phyloP scores from a whole-genome alignment of 2,797 vertebrate genomes.

The Antennarius maculatus region DNA sequence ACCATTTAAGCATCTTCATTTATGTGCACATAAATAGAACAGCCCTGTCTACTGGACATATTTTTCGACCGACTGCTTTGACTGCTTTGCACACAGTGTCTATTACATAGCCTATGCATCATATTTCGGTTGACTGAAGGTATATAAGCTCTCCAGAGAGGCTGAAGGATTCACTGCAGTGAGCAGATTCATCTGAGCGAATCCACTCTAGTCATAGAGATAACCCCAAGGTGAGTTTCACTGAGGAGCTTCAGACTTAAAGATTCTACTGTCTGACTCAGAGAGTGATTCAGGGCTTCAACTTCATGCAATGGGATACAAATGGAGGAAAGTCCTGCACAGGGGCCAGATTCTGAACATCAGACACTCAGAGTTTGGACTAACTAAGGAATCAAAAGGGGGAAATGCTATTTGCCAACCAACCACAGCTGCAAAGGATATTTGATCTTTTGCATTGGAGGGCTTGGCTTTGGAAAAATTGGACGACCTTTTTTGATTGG shows the following conservation, averaged over 20 bases:
- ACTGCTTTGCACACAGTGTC: conserved; percentile 81
- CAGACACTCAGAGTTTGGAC: conserved; percentile 66
- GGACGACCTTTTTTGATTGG: conserved; percentile 70
- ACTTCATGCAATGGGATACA: conserved; percentile 54
- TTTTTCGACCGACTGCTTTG: conserved; percentile 80
- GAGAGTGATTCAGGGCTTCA: conserved; percentile 35
- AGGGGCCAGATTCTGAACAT: conserved; percentile 44
- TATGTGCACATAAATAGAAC: conserved; percentile 87
- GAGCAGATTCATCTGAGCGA: conserved; percentile 76
- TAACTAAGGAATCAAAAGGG: conserved; percentile 60
- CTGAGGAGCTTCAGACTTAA: conserved; percentile 62
- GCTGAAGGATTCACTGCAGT: conserved; percentile 78
- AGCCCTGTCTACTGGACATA: conserved; percentile 84
- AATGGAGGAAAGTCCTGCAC: conserved; percentile 36
- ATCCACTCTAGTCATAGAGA: conserved; percentile 72
- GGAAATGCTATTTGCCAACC: conserved; percentile 33
- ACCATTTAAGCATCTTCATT: conserved; percentile 88
- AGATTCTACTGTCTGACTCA: conserved; percentile 30
- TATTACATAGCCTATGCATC: conserved; percentile 83
- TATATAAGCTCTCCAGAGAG: conserved; percentile 79
- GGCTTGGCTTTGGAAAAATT: conserved; percentile 62
- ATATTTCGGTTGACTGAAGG: conserved; percentile 76
- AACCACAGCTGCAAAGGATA: conserved; percentile 66
- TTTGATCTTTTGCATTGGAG: conserved; percentile 57
- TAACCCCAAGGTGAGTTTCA: conserved; percentile 82